These are phyloP conservation scores for Synanthedon formicaeformis DNA, from an alignment of 2,888 invertebrate genomes.

Conservation along the genomic window DNA sequence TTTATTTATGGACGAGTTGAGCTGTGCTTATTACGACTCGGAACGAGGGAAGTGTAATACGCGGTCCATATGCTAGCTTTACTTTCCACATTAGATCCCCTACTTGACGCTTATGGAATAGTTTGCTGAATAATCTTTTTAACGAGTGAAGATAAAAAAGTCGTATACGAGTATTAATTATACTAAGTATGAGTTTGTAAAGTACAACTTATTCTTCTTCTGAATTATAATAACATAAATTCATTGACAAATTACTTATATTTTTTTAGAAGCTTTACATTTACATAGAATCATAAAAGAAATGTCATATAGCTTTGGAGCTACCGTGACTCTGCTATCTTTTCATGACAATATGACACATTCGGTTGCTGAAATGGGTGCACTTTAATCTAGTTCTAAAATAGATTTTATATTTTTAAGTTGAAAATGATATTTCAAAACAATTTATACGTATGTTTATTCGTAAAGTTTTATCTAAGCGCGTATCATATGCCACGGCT, in stretches of 20 bases:
- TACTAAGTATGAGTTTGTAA: neutral
- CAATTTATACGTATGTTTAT: neutral
- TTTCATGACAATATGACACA: too few species aligned
- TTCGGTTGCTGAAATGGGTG: too few species aligned
- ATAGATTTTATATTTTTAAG: too few species aligned
- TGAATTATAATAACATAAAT: too few species aligned
- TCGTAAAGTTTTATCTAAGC: neutral
- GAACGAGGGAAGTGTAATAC: constrained; percentile 38
- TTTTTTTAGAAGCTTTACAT: too few species aligned
- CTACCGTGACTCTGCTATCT: too few species aligned
- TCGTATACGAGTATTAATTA: neutral
- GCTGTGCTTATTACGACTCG: constrained; percentile 54
- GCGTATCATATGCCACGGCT: constrained; percentile 25
- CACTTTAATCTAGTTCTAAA: too few species aligned
- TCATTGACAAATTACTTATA: too few species aligned
- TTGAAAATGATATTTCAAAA: too few species aligned
- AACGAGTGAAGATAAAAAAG: neutral
- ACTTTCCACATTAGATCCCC: constrained; percentile 31
- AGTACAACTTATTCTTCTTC: neutral
- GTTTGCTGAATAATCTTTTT: constrained; percentile 13
- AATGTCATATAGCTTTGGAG: neutral
- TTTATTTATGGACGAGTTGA: constrained; percentile 63
- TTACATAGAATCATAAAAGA: neutral
- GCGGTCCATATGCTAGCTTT: constrained; percentile 39
- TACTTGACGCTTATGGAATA: constrained; percentile 44